Evolutionary conservation across 2,797 vertebrate species (phyloP).

Genomic region (Loriculus beryllinus): DNA sequence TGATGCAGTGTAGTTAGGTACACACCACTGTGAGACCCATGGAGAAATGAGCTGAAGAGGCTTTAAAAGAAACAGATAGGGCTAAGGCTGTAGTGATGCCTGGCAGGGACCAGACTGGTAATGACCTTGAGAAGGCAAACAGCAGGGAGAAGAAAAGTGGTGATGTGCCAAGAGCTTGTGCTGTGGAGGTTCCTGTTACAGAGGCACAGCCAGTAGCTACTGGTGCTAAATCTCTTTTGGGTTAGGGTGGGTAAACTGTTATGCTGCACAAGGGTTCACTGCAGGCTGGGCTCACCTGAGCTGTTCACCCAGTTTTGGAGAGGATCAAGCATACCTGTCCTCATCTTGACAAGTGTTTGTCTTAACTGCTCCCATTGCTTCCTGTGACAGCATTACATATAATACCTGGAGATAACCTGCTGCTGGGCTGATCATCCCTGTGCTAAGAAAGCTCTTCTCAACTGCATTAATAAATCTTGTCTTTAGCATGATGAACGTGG

Average conservation of each 20-base stretch:
- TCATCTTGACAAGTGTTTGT: background rate
- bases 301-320: background rate
- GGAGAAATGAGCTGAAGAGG: background rate
- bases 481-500: background rate
- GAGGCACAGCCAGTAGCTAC: accelerated
- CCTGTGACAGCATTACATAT: background rate
- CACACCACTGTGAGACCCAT: accelerated
- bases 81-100: accelerated
- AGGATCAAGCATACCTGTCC: background rate
- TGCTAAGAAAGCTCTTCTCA: background rate
- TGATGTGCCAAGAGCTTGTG: background rate
- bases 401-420: background rate
- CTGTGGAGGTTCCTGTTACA: accelerated
- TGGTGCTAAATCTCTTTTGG: background rate
- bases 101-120: background rate
- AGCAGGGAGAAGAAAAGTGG: background rate
- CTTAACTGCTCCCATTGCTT: accelerated
- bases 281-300: background rate
- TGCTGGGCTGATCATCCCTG: background rate
- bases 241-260: accelerated
- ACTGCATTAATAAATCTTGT: background rate
- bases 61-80: background rate
- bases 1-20: background rate
- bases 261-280: background rate
- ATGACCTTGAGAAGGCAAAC: background rate